Evolutionary conservation across 2,888 invertebrate genomes (phyloP), one percentile per base, ranked within the genome.

Genomic region (Cosmorhoe ocellata): DNA sequence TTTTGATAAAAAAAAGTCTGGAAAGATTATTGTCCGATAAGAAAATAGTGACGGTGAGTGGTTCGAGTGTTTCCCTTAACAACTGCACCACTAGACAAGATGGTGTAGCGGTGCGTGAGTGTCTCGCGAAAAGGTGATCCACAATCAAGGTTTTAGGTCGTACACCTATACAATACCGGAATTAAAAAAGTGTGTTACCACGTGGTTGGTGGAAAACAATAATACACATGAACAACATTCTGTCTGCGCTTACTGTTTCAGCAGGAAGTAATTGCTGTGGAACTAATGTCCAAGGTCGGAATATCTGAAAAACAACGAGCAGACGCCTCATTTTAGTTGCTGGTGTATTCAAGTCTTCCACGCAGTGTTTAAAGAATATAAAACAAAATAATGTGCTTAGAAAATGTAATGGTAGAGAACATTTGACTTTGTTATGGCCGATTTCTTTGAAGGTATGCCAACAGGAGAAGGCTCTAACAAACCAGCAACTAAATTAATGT

Each of bases 261-360:
- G 77, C 87, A 81, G 84, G 53, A 22, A 48, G 79, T 75, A 81
- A 81, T 83, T 84, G 86, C 76, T 79, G 89, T 81, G 85, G 84
- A 84, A 89, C 77, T 84, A 90, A 89, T 71, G 85, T 86, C 89
- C 89, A 90, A 78, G 87, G 88, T 75, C 84, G 85, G 82, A 89
- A 85, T 76, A 90, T 90, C 89, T 90, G 89, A 88, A 90, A 86
- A 88, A 86, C 68, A 88, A 88, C 67, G 88, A 90, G 84, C 83
- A 87, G 84, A 87, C 79, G 75, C 68, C 74, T 76, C 74, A 80
- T 70, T 71, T 89, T 87, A 88, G 79, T 84, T 75, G 79, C 81
- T 79, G 82, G 81, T 76, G 75, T 74, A 75, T 74, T 78, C 64
- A 64, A 75, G 70, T 69, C 75, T 75, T 76, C 71, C 77, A 74